phyloP scores from a whole-genome alignment of 64 coral and sea anemone genomes.

The Montipora cactus region DNA sequence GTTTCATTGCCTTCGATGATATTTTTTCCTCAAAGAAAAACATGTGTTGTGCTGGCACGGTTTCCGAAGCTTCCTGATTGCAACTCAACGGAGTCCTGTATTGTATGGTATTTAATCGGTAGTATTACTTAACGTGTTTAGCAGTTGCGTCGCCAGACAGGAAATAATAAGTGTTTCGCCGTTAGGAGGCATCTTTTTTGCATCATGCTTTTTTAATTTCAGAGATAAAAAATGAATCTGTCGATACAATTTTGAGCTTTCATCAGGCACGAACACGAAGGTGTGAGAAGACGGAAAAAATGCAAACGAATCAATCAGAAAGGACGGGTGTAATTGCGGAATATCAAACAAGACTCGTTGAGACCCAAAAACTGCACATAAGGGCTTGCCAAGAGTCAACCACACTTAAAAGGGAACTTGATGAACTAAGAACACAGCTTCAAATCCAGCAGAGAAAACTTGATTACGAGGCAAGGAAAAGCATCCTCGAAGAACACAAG shows the following conservation, averaged over 20 bases:
- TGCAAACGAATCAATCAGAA: neutral
- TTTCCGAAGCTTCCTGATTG: too few relatives aligned
- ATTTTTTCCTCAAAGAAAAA: too few relatives aligned
- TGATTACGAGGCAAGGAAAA: slow-evolving; percentile 36
- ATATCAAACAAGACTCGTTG: neutral
- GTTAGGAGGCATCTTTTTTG: neutral
- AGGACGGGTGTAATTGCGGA: neutral
- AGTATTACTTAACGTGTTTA: too few relatives aligned
- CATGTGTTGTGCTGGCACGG: too few relatives aligned
- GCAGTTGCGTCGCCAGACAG: too few relatives aligned
- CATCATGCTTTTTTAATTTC: neutral
- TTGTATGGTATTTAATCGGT: too few relatives aligned
- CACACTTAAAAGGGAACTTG: slow-evolving; percentile 13
- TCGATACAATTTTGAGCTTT: neutral
- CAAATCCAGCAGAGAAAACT: slow-evolving; percentile 24
- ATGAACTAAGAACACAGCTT: slow-evolving; percentile 31
- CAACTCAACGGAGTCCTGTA: too few relatives aligned
- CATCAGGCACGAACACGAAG: neutral
- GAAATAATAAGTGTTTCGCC: too few relatives aligned
- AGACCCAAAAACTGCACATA: slow-evolving; percentile 31
- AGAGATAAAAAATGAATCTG: slow-evolving; percentile 27
- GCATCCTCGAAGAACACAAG: slow-evolving; percentile 27
- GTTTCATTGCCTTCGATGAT: too few relatives aligned
- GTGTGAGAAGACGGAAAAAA: neutral
- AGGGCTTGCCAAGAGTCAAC: slow-evolving; percentile 32